Base-by-base conservation (phyloP, 2,888 invertebrate species). In the Cyclophora punctaria region DNA sequence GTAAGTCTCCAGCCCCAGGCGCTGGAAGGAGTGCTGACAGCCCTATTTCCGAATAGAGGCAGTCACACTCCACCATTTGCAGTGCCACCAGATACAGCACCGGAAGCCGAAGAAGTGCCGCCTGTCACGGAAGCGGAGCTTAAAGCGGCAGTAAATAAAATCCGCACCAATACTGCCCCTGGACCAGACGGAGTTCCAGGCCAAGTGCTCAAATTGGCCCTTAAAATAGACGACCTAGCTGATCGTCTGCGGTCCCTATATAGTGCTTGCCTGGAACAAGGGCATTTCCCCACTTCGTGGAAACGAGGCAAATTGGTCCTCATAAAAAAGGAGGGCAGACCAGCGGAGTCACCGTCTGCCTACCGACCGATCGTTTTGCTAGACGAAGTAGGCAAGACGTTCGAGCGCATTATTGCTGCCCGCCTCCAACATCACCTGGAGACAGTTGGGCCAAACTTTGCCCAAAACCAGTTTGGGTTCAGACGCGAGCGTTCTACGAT, bases 321-420 rank as follows among this genome's bases (percentile, higher is more conserved):
- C 4, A 6, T 56, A 0, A 34, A 20, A 4, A 56, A 56, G 41
- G 41, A 44, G 35, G 50, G 49, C 7, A 4, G 37, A 5, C 48
- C 51, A 3, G 44, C 47, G 6, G 49, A 53, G 3, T 52, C 52
- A 5, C 48, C 49, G 5, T 50, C 52, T 35, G 46, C 49, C 20
- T 52, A 52, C 50, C 48, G 56, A 33, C 52, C 52, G 3, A 57
- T 57, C 7, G 56, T 57, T 3, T 7, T 52, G 34, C 52, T 56
- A 3, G 52, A 53, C 47, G 53, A 56, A 43, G 50, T 41, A 43
- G 44, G 51, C 34, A 53, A 53, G 41, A 43, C 51, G 0, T 46
- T 47, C 6, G 51, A 46, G 46, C 41, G 45, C 7, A 20, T 43
- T 5, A n/a, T 43, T 5, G n/a, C 43, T 20, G 43, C 43, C 34